A percentile compares a stretch with the other conserved stretches of the same genome.
Evolutionary conservation across 2,797 vertebrate genomes (phyloP).

Genomic region (Steatocranus sp.): DNA sequence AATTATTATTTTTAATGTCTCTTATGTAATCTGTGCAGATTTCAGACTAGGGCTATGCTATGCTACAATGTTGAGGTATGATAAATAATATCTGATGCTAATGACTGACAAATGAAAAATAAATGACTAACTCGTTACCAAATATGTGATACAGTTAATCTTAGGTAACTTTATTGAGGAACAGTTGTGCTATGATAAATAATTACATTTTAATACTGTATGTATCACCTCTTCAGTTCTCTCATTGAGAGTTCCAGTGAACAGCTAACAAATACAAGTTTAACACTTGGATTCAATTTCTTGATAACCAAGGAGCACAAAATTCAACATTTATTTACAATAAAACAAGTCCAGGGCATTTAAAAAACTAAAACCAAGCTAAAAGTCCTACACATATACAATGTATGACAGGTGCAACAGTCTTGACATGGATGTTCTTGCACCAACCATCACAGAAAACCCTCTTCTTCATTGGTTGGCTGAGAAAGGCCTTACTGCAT

Average conservation of each 20-base stretch:
- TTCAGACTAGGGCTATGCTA: neutral
- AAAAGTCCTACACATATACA: neutral
- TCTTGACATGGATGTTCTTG: neutral
- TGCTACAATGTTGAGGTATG: neutral
- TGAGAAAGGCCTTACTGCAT: neutral
- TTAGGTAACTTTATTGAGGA: neutral
- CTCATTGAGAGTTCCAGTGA: neutral
- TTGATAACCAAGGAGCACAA: neutral
- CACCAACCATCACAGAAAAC: neutral
- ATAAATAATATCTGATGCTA: neutral
- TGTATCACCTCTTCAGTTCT: neutral
- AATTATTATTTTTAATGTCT: neutral
- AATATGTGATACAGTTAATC: neutral
- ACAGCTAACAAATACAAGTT: neutral
- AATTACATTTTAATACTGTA: neutral
- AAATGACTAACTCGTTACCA: neutral
- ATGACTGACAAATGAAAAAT: neutral
- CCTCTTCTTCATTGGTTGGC: neutral
- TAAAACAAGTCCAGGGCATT: neutral
- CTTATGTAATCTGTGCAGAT: neutral
- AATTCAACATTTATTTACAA: neutral
- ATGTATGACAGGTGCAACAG: neutral
- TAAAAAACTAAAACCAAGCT: neutral
- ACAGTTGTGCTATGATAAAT: neutral
- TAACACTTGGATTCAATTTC: neutral